A percentile compares a stretch with the other conserved stretches of the same genome.
Conservation (phyloP, 2,888 invertebrate genomes). For the Tromatobia lineatoria region DNA sequence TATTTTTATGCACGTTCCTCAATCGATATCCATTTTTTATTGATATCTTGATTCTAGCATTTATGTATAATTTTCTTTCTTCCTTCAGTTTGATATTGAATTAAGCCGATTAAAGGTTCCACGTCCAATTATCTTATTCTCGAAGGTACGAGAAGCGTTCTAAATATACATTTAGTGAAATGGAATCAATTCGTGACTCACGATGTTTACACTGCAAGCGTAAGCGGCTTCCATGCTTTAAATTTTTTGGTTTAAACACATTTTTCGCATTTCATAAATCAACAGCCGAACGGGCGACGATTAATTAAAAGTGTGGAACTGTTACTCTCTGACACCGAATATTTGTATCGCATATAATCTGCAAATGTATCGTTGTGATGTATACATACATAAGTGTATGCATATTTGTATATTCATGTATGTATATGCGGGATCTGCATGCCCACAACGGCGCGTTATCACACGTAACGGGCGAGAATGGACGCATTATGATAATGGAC, state of each 20-base stretch:
- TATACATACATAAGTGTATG: background rate
- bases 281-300: conserved; percentile 3
- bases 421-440: conserved; percentile 23
- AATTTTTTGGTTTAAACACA: conserved; percentile 1
- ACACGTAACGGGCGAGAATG: conserved; percentile 53
- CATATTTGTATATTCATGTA: conserved; percentile 23
- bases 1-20: background rate
- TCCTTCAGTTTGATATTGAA: background rate
- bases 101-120: background rate
- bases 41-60: background rate
- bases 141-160: background rate
- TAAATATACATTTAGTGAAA: background rate
- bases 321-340: background rate
- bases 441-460: conserved; percentile 35
- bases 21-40: background rate
- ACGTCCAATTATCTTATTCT: background rate
- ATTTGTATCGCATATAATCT: conserved; percentile 29
- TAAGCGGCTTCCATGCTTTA: background rate
- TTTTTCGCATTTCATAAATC: conserved; percentile 9
- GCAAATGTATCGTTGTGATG: background rate
- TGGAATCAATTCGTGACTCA: background rate
- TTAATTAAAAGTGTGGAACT: background rate
- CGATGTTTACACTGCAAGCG: background rate
- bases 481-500: conserved; percentile 76
- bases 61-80: background rate